Base-by-base conservation (phyloP, 2,113 vertebrate species). In the Muscicapa adusta region DNA sequence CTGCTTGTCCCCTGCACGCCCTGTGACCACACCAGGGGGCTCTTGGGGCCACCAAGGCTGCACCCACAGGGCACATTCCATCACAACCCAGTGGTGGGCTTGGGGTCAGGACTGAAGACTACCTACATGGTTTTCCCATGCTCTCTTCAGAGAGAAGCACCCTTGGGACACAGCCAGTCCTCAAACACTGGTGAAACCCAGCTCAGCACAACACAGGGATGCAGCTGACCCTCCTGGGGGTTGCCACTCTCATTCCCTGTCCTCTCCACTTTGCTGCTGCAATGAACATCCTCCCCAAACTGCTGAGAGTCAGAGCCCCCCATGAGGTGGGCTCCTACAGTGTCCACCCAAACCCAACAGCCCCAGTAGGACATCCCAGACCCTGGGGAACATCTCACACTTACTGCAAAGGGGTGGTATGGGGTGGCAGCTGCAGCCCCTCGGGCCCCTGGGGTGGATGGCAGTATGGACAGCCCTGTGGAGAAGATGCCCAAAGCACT, bases 401-500 rank as follows among this genome's bases (percentile, higher is more conserved):
- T 99, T 96, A 99, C 99, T 95, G 98, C 95, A 92, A 99, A 99
- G 3, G 98, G 98, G 96, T 98, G 99, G 97, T 99, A 99, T 3
- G 98, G 98, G 76, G 97, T 18, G 16, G 97, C 94, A 2, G 98
- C 97, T 14, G 98, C 96, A 23, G 97, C 96, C 63, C 98, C 98
- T 31, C 98, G 98, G 60, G 98, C 96, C 87, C 98, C 98, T 2
- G 98, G 95, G 45, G 97, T 94, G 62, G 98, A 97, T 4, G 99
- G 98, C 57, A 99, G 96, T 96, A 99, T 97, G 45, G 99, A 98
- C 84, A 99, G 91, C 78, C 98, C 98, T 6, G 99, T 98, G 16
- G 99, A 99, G 98, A 99, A 99, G 97, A 99, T 99, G 93, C 99
- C 99, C 96, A 99, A 95, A 63, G 99, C 98, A 10, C 97, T 99